Evolutionary conservation across 1,140 invertebrate genomes (phyloP), one percentile per base, ranked within the genome.

Genomic region (Diorhabda elongata): DNA sequence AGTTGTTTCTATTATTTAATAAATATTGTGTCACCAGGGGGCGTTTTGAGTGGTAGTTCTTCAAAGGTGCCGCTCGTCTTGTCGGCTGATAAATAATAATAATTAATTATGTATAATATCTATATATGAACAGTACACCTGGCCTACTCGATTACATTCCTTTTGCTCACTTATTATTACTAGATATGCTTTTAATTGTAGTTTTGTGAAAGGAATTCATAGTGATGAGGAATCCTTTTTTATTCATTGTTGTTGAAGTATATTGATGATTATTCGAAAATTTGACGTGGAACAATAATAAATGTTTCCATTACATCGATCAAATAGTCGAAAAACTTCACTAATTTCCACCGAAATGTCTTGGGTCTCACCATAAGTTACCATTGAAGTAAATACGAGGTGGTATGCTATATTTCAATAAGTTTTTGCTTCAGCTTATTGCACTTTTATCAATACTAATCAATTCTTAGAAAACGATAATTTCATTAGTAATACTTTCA

Each of bases 1-100:
- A 71, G 66, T 71, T 69, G 67, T 69, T 71, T 71, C 70, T 69
- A 71, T 71, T 71, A 71, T 71, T 69, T 71, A 71, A 69, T 69
- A 69, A 71, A 59, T 66, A 58, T 58, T 42, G 66, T 43, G 42
- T 45, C 65, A 52, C 44, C 26, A 41, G 11, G 69, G 44, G 69
- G 43, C n/a, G 58, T 52, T 52, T 52, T 52, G 47, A 52, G 47
- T n/a, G 47, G 47, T 52, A 52, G 47, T 52, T 52, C 47, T 52
- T 52, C 47, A 52, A 52, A 52, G 47, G 47, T 52, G 3, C 47
- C 47, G 47, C 6, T 52, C n/a, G 47, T 52, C n/a, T 52, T 52
- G 47, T 52, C 47, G 47, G 47, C 47, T 52, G 47, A 3, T 52
- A 8, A 52, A 52, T 52, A 52, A 52, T 52, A 52, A 52, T 52